Conservation (phyloP, 2,888 invertebrate species). For the Drosophila limbata region DNA sequence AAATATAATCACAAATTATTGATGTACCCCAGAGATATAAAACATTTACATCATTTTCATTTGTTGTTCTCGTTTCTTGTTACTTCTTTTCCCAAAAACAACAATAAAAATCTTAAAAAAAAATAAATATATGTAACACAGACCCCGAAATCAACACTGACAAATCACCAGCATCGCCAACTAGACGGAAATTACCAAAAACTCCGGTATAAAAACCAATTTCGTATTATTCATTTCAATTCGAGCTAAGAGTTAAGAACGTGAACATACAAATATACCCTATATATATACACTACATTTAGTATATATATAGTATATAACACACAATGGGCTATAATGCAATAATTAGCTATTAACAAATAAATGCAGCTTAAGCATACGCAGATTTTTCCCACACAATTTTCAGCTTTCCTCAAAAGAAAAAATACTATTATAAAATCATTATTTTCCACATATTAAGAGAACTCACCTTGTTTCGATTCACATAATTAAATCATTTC, state of each 20-base stretch:
- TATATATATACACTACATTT: constrained; percentile 27
- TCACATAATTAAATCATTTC: constrained; percentile 38
- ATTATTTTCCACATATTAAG: constrained; percentile 44
- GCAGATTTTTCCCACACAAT: constrained; percentile 63
- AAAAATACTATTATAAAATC: constrained; percentile 43
- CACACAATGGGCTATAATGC: constrained; percentile 58
- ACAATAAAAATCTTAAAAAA: constrained; percentile 9
- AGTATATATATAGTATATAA: constrained; percentile 31
- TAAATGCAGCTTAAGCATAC: constrained; percentile 73
- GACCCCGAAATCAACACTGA: constrained; percentile 91
- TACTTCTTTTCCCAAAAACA: constrained; percentile 55
- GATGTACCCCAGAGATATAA: constrained; percentile 38
- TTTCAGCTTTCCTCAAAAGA: constrained; percentile 66
- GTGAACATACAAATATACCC: constrained; percentile 39
- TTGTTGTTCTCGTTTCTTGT: constrained; percentile 76
- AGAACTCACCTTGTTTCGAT: constrained; percentile 49
- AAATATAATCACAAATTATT: constrained; percentile 16
- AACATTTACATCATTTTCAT: constrained; percentile 69
- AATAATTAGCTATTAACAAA: constrained; percentile 64
- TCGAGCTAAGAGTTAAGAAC: constrained; percentile 60
- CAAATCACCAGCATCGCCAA: constrained; percentile 95
- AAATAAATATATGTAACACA: constrained; percentile 84
- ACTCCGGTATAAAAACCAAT: constrained; percentile 96
- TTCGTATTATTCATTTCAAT: constrained; percentile 69
- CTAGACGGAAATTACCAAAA: constrained; percentile 97